Evolutionary conservation across 2,888 invertebrate species (phyloP).

Genomic region (Andrena camellia): DNA sequence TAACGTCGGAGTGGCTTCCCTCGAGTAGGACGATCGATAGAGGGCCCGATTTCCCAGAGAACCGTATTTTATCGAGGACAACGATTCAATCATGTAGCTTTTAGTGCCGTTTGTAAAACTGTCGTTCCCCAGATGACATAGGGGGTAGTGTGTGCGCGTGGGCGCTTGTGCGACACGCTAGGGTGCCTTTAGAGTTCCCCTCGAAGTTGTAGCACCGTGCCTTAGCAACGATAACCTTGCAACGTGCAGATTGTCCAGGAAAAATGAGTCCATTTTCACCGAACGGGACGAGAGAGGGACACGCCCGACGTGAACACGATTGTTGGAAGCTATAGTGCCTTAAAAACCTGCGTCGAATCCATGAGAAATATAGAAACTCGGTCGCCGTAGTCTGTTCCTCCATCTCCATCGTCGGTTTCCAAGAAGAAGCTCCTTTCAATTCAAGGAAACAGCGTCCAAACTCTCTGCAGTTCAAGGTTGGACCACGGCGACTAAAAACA

Average conservation of each 20-base stretch:
- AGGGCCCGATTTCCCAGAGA: constrained; percentile 41
- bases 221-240: constrained; percentile 75
- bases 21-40: constrained; percentile 19
- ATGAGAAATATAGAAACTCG: constrained; percentile 2
- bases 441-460: too few species aligned
- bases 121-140: background rate
- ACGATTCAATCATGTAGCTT: constrained; percentile 54
- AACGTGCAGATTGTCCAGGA: constrained; percentile 28
- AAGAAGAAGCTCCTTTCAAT: too few species aligned
- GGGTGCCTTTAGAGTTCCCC: constrained; percentile 81
- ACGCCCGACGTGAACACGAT: constrained; percentile 38
- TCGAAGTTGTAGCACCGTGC: constrained; percentile 80
- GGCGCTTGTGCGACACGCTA: constrained; percentile 54
- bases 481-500: too few species aligned
- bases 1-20: background rate
- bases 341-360: constrained; percentile 45
- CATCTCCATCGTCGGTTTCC: background rate
- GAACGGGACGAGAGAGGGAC: constrained; percentile 8
- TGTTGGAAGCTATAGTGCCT: constrained; percentile 66
- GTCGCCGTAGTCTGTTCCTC: background rate
- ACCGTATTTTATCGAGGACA: constrained; percentile 66
- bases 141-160: background rate
- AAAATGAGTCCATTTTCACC: background rate
- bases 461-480: too few species aligned
- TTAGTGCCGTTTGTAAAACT: background rate